A percentile compares a stretch with the other conserved stretches of the same genome.
These are phyloP conservation scores for Megalurothrips usitatus DNA, from an alignment of 2,888 invertebrate genomes.

Conservation along the genomic window DNA sequence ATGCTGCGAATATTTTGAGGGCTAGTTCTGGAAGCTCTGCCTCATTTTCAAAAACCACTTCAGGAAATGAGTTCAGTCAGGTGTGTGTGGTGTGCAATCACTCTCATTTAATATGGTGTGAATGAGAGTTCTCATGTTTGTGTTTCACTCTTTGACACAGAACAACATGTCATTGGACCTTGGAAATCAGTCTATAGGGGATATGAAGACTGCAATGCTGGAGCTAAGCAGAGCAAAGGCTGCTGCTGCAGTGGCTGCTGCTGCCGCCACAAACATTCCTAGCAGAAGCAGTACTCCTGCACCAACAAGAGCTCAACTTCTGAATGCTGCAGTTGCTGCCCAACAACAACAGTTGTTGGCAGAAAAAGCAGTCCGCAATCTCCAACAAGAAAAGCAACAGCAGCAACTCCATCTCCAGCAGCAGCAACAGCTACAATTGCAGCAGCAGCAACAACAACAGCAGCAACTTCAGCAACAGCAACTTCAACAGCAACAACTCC, in stretches of 20 bases:
- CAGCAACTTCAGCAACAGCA: conserved; percentile 43
- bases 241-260: conserved; percentile 50
- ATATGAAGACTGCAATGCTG: background rate
- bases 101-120: background rate
- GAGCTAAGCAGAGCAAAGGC: conserved; percentile 43
- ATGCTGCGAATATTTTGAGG: conserved; percentile 8
- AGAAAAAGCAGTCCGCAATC: conserved; percentile 28
- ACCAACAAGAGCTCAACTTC: conserved; percentile 53
- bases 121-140: background rate
- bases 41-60: background rate
- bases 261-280: conserved; percentile 61
- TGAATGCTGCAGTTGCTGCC: conserved; percentile 53
- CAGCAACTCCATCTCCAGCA: conserved; percentile 46
- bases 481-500: conserved; percentile 44
- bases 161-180: conserved; percentile 1
- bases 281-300: conserved; percentile 48
- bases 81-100: background rate
- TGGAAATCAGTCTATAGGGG: background rate
- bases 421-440: conserved; percentile 48
- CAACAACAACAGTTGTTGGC: conserved; percentile 47
- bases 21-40: background rate
- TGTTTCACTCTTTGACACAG: background rate
- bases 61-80: background rate
- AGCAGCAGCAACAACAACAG: conserved; percentile 51
- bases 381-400: conserved; percentile 33